A percentile compares a stretch with the other conserved stretches of the same genome.
These are phyloP conservation scores for Drosophila nebulosa DNA, from an alignment of 1,140 invertebrate genomes.

Conservation along the genomic window DNA sequence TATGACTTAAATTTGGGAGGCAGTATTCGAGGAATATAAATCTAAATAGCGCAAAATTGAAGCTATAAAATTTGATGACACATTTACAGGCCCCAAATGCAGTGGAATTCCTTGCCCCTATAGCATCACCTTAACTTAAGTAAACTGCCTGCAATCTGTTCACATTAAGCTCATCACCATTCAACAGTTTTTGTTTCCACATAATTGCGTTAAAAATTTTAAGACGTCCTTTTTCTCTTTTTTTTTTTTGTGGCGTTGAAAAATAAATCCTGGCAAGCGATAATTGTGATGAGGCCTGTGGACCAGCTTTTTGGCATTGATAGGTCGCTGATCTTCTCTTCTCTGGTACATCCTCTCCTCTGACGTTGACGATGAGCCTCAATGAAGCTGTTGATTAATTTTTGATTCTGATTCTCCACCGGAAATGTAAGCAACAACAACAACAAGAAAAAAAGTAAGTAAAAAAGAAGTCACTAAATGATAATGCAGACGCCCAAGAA, in stretches of 20 bases:
- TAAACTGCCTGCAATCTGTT: slow-evolving; percentile 6
- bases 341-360: background rate
- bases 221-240: slow-evolving; percentile 23
- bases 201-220: slow-evolving; percentile 48
- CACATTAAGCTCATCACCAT: background rate
- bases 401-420: slow-evolving; percentile 61
- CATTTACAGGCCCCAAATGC: background rate
- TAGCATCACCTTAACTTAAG: background rate
- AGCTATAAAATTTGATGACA: background rate
- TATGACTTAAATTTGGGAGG: too few relatives aligned
- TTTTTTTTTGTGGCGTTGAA: background rate
- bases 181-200: slow-evolving; percentile 4
- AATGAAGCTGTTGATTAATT: slow-evolving; percentile 74
- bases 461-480: slow-evolving; percentile 68
- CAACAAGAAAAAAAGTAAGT: background rate
- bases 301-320: slow-evolving; percentile 4
- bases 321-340: slow-evolving; percentile 45
- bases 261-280: slow-evolving; percentile 52
- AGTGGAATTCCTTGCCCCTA: background rate
- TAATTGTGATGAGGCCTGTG: slow-evolving; percentile 66
- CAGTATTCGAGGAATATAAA: too few relatives aligned
- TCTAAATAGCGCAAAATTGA: too few relatives aligned
- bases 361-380: slow-evolving; percentile 36
- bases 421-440: slow-evolving; percentile 61
- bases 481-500: slow-evolving; percentile 46